These are phyloP conservation scores for Zophobas atratus DNA, from an alignment of 1,140 invertebrate species.

Conservation along the genomic window DNA sequence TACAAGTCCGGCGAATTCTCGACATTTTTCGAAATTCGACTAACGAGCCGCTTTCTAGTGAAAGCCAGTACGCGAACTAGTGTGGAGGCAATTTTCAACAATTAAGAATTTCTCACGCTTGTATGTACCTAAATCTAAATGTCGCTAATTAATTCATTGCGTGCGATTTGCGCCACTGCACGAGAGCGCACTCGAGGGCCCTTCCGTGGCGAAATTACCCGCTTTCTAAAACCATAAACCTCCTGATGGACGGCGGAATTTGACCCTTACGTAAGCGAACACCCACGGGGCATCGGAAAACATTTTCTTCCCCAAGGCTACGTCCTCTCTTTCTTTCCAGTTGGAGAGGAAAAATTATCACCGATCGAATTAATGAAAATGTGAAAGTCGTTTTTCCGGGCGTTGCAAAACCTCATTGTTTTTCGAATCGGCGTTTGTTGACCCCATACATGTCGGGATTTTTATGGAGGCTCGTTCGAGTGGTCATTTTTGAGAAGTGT, in stretches of 20 bases:
- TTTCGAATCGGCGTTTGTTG: neutral
- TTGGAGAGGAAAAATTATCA: neutral
- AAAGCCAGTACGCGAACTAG: neutral
- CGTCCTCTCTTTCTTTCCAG: too few species aligned
- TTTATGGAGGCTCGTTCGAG: conserved; percentile 11
- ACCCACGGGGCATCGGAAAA: too few species aligned
- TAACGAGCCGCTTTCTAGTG: neutral
- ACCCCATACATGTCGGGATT: conserved; percentile 9
- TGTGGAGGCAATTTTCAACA: too few species aligned
- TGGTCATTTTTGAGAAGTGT: conserved; percentile 7
- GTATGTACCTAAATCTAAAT: too few species aligned
- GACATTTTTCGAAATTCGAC: neutral
- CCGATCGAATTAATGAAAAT: neutral
- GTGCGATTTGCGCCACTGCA: too few species aligned
- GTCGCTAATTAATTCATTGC: too few species aligned
- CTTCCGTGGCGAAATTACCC: too few species aligned
- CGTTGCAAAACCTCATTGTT: conserved; percentile 9
- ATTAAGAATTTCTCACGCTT: too few species aligned
- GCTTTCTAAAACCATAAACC: too few species aligned
- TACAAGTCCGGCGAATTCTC: neutral
- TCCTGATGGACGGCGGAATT: too few species aligned
- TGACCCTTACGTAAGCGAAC: too few species aligned
- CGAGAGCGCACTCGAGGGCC: too few species aligned
- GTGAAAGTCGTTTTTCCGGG: conserved; percentile 16
- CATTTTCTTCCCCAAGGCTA: neutral